Conservation (phyloP, 2,888 invertebrate genomes). For the Ypsolopha sequella region DNA sequence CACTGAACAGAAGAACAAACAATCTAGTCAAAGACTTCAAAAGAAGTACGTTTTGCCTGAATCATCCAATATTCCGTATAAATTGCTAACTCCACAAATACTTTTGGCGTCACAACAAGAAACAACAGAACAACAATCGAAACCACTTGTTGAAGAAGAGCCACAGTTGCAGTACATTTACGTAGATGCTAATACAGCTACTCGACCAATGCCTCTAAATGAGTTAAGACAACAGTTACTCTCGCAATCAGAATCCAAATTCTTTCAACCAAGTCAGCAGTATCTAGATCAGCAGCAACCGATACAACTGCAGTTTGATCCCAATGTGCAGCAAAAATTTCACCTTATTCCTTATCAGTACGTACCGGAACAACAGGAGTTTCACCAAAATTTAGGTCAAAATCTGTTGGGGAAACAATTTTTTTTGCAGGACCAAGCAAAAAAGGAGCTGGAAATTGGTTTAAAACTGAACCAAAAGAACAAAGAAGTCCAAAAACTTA, state of each 20-base stretch:
- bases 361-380: slow-evolving; percentile 9
- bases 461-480: background rate
- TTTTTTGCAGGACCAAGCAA: background rate
- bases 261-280: background rate
- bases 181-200: no score
- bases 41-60: background rate
- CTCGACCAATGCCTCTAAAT: no score
- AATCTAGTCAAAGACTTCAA: background rate
- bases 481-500: background rate
- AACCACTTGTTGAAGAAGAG: background rate
- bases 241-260: background rate
- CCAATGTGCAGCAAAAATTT: background rate
- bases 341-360: slow-evolving; percentile 6
- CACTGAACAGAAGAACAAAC: background rate
- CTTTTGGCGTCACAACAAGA: background rate
- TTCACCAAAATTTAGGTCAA: slow-evolving; percentile 13
- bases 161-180: no score
- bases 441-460: background rate
- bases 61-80: no score
- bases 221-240: background rate
- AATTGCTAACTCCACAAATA: background rate
- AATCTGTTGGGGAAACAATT: slow-evolving; percentile 4
- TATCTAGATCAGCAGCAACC: slow-evolving; percentile 2
- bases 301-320: background rate
- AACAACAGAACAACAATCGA: background rate